Percentiles rank a stretch among this genome's conserved stretches.
Evolutionary conservation across 2,113 vertebrate species (phyloP).

Genomic region (Dasyurus viverrinus): DNA sequence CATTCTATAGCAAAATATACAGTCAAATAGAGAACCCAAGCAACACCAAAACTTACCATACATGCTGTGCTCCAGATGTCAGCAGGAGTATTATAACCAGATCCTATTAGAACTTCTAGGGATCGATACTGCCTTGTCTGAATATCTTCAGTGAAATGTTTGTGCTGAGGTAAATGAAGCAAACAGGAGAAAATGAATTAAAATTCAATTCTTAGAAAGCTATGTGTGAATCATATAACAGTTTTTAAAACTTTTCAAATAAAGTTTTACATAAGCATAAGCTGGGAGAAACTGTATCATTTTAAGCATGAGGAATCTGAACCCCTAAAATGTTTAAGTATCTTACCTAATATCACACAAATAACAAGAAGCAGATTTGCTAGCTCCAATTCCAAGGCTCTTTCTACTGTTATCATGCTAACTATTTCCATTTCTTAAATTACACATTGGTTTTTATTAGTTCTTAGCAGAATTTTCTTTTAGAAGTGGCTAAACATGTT

Average conservation of each 20-base stretch:
- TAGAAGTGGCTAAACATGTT: not conserved
- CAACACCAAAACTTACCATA: conserved; percentile 88
- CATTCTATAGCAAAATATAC: not conserved
- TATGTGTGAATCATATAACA: conserved; percentile 10
- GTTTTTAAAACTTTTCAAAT: conserved; percentile 4
- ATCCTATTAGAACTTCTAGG: conserved; percentile 94
- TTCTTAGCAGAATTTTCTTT: not conserved
- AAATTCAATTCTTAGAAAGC: conserved; percentile 10
- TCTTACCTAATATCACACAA: not conserved
- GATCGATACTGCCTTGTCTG: conserved; percentile 97
- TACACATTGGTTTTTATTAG: conserved; percentile 16
- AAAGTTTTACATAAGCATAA: conserved; percentile 19
- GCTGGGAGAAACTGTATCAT: not conserved
- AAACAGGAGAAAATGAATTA: conserved; percentile 39
- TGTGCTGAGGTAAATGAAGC: conserved; percentile 85
- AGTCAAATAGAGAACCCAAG: not conserved
- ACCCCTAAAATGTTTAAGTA: not conserved
- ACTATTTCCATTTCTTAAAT: conserved; percentile 4
- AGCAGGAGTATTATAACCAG: conserved; percentile 95
- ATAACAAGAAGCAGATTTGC: not conserved
- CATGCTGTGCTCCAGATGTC: conserved; percentile 99
- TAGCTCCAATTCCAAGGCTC: not conserved
- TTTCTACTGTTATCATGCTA: not conserved
- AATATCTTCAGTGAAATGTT: conserved; percentile 98
- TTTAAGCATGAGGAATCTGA: not conserved